Evolutionary conservation across 1,140 invertebrate genomes (phyloP).

Genomic region (Anastatus disparis): DNA sequence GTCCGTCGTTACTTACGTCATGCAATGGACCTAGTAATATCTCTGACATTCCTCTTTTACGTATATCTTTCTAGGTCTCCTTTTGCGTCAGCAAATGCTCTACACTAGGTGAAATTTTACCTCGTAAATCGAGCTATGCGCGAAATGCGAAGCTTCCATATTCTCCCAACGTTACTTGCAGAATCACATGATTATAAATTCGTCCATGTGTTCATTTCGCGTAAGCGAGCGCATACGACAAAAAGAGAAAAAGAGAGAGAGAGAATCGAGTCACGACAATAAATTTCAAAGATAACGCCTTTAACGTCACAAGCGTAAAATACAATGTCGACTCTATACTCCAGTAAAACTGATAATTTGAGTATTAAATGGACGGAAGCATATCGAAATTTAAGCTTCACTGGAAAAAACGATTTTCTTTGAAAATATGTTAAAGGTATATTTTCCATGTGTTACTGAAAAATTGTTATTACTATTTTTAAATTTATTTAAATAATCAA

Average conservation of each 20-base stretch:
- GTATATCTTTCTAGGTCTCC: neutral
- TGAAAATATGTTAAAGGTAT: no score
- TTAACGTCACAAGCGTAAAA: neutral
- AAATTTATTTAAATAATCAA: neutral
- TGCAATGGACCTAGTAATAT: neutral
- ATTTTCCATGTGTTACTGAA: neutral
- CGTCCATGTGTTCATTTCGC: constrained; percentile 12
- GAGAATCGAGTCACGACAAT: constrained; percentile 20
- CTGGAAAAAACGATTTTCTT: no score
- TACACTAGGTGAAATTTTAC: constrained; percentile 17
- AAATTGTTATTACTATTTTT: neutral
- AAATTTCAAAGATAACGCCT: constrained; percentile 25
- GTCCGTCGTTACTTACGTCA: constrained; percentile 1
- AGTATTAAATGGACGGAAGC: neutral
- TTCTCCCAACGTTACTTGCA: neutral
- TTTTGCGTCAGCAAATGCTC: constrained; percentile 5
- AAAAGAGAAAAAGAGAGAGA: no score
- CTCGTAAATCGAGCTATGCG: constrained; percentile 16
- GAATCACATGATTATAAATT: constrained; percentile 23
- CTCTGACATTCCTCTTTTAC: constrained; percentile 1
- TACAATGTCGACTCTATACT: constrained; percentile 9
- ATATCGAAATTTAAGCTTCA: constrained; percentile 5
- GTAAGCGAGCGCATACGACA: no score
- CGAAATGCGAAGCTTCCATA: neutral
- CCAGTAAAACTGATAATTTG: constrained; percentile 16